Base-by-base conservation (phyloP, 1,140 invertebrate species). In the Drosophila grimshawi region DNA sequence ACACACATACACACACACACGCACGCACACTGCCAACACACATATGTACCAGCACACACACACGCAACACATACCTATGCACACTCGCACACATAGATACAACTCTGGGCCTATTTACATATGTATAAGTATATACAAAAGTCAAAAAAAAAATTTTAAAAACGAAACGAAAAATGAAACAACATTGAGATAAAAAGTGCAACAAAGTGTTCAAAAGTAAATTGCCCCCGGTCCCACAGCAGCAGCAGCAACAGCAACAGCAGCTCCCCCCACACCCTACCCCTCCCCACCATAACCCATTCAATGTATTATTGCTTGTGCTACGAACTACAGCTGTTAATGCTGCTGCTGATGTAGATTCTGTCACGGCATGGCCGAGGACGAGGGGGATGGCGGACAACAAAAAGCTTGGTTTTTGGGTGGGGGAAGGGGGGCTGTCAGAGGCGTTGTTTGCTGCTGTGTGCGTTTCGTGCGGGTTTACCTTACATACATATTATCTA, bases 61-160 rank as follows among this genome's bases (percentile, higher is more conserved):
- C 46, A 29, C 29, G 35, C 43, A 52, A 62, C 35, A 53, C 49
- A 68, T 43, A 48, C 49, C 39, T 10, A 11, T 19, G 48, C 56
- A 53, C 49, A 37, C 48, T 41, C 49, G 11, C 41, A 19, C 48
- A 65, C 80, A 51, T 53, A 72, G 76, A 77, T 82, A 82, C 81
- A 66, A 19, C 79, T 81, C 62, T 77, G 81, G 43, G 78, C 68
- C 81, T 85, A 85, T 86, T 85, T 85, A 81, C 81, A 85, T 85
- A 85, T 85, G 81, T 81, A 85, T 85, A 85, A 85, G 81, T 80
- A 83, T 81, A 82, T 82, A 82, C 80, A 82, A 82, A 82, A 76
- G 60, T 39, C 32, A 57, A 57, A 75, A 71, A 65, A 71, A 66
- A 51, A 11, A 43, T n/a, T n/a, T 5, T n/a, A 61, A 11, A 3